A percentile compares a stretch with the other conserved stretches of the same genome.
Conservation (phyloP, 2,797 vertebrate genomes). For the Pipistrellus pygmaeus region DNA sequence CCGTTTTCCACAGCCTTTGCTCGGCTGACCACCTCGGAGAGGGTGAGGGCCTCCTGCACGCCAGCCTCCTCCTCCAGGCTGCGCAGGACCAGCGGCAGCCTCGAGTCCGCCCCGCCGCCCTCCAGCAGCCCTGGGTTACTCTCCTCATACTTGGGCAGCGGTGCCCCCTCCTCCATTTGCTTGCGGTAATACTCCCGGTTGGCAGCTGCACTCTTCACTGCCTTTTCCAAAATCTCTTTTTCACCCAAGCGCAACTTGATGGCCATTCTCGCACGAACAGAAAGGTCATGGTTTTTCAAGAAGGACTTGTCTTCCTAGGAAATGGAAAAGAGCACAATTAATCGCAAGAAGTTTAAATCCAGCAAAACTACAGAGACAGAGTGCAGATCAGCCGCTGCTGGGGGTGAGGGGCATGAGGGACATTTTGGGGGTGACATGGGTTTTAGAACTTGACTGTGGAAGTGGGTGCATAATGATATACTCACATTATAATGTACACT, state of each 20-base stretch:
- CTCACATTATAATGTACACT: not conserved
- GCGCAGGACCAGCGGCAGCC: slow-evolving; percentile 93
- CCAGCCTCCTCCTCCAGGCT: slow-evolving; percentile 91
- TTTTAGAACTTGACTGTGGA: not conserved
- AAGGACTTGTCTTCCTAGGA: slow-evolving; percentile 92
- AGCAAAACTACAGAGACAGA: slow-evolving; percentile 72
- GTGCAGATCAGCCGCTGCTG: not conserved
- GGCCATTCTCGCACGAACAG: slow-evolving; percentile 91
- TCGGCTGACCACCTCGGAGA: slow-evolving; percentile 84
- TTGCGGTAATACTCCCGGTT: slow-evolving; percentile 91
- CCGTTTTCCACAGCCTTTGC: slow-evolving; percentile 85
- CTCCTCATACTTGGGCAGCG: slow-evolving; percentile 93
- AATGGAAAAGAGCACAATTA: slow-evolving; percentile 16
- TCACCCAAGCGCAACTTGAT: slow-evolving; percentile 95
- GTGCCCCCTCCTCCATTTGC: slow-evolving; percentile 90
- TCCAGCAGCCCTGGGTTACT: slow-evolving; percentile 93
- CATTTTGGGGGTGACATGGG: not conserved
- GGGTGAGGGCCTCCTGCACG: slow-evolving; percentile 87
- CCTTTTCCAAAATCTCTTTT: slow-evolving; percentile 96
- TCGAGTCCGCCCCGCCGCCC: slow-evolving; percentile 90
- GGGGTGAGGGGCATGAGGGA: too few relatives aligned
- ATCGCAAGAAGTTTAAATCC: slow-evolving; percentile 56
- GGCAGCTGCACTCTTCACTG: slow-evolving; percentile 89
- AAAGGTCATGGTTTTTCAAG: slow-evolving; percentile 91
- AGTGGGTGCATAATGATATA: accelerated